phyloP scores from a whole-genome alignment of 2,113 vertebrate genomes.

The Oncorhynchus kisutch region DNA sequence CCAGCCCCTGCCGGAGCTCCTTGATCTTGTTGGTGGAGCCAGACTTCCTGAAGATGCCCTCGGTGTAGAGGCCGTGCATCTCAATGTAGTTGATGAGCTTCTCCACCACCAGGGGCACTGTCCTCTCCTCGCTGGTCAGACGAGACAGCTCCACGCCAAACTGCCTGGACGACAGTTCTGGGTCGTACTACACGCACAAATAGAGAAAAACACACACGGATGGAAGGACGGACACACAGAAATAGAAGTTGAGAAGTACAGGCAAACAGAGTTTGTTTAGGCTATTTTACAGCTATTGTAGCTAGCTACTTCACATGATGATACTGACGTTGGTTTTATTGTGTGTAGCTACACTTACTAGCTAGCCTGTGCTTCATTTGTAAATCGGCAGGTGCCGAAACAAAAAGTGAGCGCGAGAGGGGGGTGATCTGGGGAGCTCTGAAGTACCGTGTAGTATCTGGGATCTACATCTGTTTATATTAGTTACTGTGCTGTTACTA shows the following conservation, averaged over 20 bases:
- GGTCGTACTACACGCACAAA: slow-evolving; percentile 78
- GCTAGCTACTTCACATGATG: too few species aligned
- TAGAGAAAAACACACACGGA: neutral
- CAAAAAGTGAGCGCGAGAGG: too few species aligned
- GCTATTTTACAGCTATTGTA: too few species aligned
- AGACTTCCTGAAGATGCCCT: slow-evolving; percentile 97
- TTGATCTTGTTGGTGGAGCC: slow-evolving; percentile 98
- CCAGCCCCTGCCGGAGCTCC: slow-evolving; percentile 89
- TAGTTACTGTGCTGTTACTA: too few species aligned
- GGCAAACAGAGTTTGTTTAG: too few species aligned
- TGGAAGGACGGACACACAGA: neutral
- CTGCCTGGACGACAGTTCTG: slow-evolving; percentile 87
- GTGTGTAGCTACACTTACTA: too few species aligned
- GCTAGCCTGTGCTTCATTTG: too few species aligned
- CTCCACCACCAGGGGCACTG: slow-evolving; percentile 89
- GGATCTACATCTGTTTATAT: too few species aligned
- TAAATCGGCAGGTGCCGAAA: too few species aligned
- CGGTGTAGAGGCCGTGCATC: slow-evolving; percentile 96
- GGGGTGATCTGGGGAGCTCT: too few species aligned
- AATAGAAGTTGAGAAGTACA: neutral
- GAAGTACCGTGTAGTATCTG: too few species aligned
- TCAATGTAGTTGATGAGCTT: slow-evolving; percentile 98
- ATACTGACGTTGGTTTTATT: too few species aligned
- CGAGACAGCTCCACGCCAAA: slow-evolving; percentile 91
- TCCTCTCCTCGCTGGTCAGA: slow-evolving; percentile 88